A percentile compares a stretch with the other conserved stretches of the same genome.
Evolutionary conservation across 1,140 invertebrate species (phyloP).

Genomic region (Aphidius ervi): DNA sequence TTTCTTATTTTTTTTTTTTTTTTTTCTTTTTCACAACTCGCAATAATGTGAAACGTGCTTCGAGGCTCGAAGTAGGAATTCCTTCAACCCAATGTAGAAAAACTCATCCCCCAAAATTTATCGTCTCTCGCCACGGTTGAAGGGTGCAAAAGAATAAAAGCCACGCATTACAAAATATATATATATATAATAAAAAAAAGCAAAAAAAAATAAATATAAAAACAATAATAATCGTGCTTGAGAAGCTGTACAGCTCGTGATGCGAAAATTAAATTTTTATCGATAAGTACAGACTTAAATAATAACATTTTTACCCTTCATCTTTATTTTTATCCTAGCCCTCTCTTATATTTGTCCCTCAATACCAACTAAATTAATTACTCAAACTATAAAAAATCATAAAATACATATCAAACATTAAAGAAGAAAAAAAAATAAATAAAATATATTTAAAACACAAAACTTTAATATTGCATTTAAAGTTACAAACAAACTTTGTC

Average conservation of each 20-base stretch:
- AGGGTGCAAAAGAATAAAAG: conserved; percentile 14
- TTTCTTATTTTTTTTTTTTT: too few relatives aligned
- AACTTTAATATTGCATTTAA: too few relatives aligned
- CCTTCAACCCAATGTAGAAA: conserved; percentile 17
- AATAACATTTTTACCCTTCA: not conserved
- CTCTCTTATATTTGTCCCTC: not conserved
- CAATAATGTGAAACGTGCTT: conserved; percentile 45
- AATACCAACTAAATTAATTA: not conserved
- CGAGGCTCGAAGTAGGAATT: conserved; percentile 38
- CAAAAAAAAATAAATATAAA: conserved; percentile 5
- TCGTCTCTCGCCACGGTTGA: not conserved
- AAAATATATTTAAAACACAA: too few relatives aligned
- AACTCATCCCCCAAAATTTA: not conserved
- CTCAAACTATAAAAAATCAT: too few relatives aligned
- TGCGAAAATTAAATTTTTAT: conserved; percentile 25
- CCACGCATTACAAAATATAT: not conserved
- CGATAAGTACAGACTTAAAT: conserved; percentile 10
- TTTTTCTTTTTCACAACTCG: too few relatives aligned
- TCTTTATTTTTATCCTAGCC: conserved; percentile 3
- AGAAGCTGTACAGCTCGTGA: conserved; percentile 7
- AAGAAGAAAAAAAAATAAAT: too few relatives aligned
- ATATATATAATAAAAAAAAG: too few relatives aligned
- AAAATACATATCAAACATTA: too few relatives aligned
- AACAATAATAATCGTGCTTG: not conserved
- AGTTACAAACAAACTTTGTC: too few relatives aligned